Base-by-base conservation (phyloP, 1,140 invertebrate genomes). In the Uloborus diversus region DNA sequence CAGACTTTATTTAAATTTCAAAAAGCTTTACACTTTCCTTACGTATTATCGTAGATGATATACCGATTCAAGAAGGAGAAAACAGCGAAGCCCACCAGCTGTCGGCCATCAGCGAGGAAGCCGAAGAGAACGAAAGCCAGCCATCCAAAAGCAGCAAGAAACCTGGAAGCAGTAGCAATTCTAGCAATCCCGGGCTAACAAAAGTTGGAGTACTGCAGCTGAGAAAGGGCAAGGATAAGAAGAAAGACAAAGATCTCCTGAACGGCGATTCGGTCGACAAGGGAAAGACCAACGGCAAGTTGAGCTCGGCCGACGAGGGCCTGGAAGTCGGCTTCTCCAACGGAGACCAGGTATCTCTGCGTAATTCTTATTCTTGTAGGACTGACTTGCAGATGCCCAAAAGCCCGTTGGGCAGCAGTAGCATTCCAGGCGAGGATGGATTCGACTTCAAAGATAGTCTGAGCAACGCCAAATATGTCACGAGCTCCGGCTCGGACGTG, bases 31-130 rank as follows among this genome's bases (percentile, higher is more conserved):
- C n/a, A n/a, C n/a, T n/a, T n/a, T n/a, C n/a, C n/a, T n/a, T n/a
- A n/a, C n/a, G n/a, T n/a, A n/a, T n/a, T n/a, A 28, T 13, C 82
- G 11, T 79, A 87, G 86, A 87, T 83, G 86, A 86, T 66, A 87
- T 86, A 81, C 86, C 86, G 57, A 87, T 87, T 51, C 86, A 86
- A 80, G 62, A 64, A 35, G 83, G 25, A 27, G 68, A 80, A 20
- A 66, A 69, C 14, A 71, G 42, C 56, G 83, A 78, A 17, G 66
- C 59, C 28, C 81, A 81, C 42, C 82, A 81, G 65, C 78, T 87
- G 28, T 83, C 82, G 33, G 84, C 85, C 11, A 87, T 87, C 49
- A 83, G 82, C 20, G 87, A 88, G 81, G 86, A 86, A 76, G 82
- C 82, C 33, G 86, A 87, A 69, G 85, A 86, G 25, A 70, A 37